Evolutionary conservation across 1,140 invertebrate genomes (phyloP).

Genomic region (Drosophila rhopaloa): DNA sequence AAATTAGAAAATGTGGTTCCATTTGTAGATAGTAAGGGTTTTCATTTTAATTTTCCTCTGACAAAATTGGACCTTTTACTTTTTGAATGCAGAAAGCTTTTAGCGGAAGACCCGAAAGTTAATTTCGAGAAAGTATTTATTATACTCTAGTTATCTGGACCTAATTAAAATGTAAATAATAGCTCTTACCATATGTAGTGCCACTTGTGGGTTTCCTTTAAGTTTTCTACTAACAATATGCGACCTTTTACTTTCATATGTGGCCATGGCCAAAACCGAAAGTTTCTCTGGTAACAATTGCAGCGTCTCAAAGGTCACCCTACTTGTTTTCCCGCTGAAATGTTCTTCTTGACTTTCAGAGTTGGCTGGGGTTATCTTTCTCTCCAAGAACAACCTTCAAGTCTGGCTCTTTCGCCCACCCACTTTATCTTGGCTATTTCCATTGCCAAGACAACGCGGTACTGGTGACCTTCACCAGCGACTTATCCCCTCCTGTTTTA

Average conservation of each 20-base stretch:
- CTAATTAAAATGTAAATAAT: conserved; percentile 2
- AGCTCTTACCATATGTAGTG: background rate
- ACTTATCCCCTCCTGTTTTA: conserved; percentile 18
- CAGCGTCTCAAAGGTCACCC: conserved; percentile 47
- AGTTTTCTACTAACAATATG: background rate
- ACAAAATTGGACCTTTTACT: conserved; percentile 22
- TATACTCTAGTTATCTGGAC: background rate
- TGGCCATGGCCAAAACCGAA: conserved; percentile 34
- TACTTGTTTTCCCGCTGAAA: conserved; percentile 20
- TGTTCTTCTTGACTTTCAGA: conserved; percentile 39
- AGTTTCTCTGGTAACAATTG: conserved; percentile 45
- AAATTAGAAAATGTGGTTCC: conserved; percentile 2
- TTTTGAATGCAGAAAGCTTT: background rate
- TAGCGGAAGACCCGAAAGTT: too few relatives aligned
- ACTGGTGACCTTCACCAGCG: background rate
- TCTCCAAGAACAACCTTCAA: conserved; percentile 40
- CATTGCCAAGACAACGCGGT: conserved; percentile 44
- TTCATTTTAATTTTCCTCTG: conserved; percentile 1
- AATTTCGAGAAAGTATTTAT: too few relatives aligned
- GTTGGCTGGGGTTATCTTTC: conserved; percentile 26
- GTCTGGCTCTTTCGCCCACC: conserved; percentile 4
- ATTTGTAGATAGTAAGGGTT: background rate
- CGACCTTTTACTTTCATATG: conserved; percentile 33
- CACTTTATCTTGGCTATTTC: conserved; percentile 36
- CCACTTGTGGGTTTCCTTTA: background rate